phyloP scores from a whole-genome alignment of 2,888 invertebrate genomes.

The Apomyelois bistriatella region DNA sequence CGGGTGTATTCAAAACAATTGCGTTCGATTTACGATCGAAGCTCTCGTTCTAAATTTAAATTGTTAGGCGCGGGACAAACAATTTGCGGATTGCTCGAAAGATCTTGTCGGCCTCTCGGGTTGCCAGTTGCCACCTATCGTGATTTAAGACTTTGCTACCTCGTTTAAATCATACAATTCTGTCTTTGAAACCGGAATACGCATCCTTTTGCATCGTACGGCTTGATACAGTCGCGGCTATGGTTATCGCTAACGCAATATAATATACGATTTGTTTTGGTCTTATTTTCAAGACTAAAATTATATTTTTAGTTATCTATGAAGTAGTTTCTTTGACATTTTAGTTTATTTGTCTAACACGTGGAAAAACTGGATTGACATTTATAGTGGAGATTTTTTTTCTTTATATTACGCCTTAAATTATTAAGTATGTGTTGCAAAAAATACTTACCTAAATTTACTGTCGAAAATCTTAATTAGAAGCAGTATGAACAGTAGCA shows the following conservation, averaged over 20 bases:
- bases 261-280: constrained; percentile 56
- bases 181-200: constrained; percentile 54
- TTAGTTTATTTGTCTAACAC: constrained; percentile 12
- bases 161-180: constrained; percentile 69
- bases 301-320: constrained; percentile 33
- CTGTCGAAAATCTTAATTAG: constrained; percentile 58
- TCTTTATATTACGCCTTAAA: no score
- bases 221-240: constrained; percentile 42
- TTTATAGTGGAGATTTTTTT: no score
- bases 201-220: constrained; percentile 56
- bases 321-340: not conserved
- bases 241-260: constrained; percentile 41
- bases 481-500: constrained; percentile 68
- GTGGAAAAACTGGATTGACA: no score
- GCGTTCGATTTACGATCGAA: constrained; percentile 73
- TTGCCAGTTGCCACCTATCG: constrained; percentile 60
- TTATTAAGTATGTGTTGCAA: no score
- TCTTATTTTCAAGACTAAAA: constrained; percentile 40
- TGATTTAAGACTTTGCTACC: constrained; percentile 67
- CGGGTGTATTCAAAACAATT: constrained; percentile 71
- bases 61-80: constrained; percentile 73
- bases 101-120: constrained; percentile 57
- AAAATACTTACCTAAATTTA: constrained; percentile 59
- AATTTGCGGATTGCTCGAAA: constrained; percentile 73
- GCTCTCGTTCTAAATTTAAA: constrained; percentile 74